Percentiles rank a stretch among this genome's conserved stretches.
These are phyloP conservation scores for Athalia circularis DNA, from an alignment of 2,888 invertebrate genomes.

Conservation along the genomic window DNA sequence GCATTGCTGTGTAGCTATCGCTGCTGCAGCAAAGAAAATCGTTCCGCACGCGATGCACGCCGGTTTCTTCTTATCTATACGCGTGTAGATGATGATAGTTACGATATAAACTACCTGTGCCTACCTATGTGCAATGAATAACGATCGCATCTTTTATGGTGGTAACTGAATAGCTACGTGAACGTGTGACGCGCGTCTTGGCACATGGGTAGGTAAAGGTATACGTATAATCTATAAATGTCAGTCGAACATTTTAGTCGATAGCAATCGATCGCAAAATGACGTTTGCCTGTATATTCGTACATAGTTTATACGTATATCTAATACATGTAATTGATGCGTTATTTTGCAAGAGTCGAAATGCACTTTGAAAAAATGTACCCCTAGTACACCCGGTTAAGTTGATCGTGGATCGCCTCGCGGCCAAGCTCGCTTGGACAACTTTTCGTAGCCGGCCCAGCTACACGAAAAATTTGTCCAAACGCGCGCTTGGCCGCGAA, in stretches of 20 bases:
- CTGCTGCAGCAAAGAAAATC: background rate
- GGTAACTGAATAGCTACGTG: background rate
- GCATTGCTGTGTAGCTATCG: too few relatives aligned
- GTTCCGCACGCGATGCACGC: background rate
- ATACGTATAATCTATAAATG: slow-evolving; percentile 2
- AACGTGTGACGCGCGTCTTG: slow-evolving; percentile 17
- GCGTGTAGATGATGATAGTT: background rate
- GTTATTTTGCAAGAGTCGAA: too few relatives aligned
- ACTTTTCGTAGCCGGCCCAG: too few relatives aligned
- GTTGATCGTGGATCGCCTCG: too few relatives aligned
- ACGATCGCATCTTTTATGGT: background rate
- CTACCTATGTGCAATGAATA: slow-evolving; percentile 4
- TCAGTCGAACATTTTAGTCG: slow-evolving; percentile 32
- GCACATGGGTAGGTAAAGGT: background rate
- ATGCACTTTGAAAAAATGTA: too few relatives aligned
- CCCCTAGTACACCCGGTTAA: too few relatives aligned
- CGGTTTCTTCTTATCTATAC: background rate
- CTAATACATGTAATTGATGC: too few relatives aligned
- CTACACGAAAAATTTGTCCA: too few relatives aligned
- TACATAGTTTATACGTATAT: too few relatives aligned
- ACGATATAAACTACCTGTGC: background rate
- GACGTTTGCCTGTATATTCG: background rate
- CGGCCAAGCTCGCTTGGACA: too few relatives aligned
- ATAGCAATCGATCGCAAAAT: slow-evolving; percentile 26
- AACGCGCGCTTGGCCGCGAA: too few relatives aligned